Percentiles rank a stretch among this genome's conserved stretches.
Conservation (phyloP, 2,888 invertebrate genomes). For the Drosophila pegasa region DNA sequence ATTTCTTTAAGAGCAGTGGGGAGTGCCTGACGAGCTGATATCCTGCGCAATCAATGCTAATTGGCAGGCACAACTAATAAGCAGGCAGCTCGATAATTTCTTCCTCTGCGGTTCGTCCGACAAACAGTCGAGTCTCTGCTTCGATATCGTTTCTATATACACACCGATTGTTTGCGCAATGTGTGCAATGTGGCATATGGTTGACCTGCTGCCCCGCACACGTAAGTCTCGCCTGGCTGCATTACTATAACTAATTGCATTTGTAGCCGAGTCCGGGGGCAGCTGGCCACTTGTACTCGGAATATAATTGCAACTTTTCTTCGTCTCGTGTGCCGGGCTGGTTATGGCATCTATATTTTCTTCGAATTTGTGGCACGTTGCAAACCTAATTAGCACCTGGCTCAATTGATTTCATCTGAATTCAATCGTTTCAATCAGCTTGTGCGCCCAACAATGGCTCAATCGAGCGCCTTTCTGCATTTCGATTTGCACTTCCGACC, state of each 20-base stretch:
- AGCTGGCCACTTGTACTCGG: background rate
- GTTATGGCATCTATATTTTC: background rate
- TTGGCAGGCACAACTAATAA: too few species aligned
- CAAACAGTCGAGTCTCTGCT: too few species aligned
- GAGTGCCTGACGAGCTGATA: too few species aligned
- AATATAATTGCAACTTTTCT: background rate
- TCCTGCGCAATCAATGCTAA: too few species aligned
- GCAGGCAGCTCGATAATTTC: too few species aligned
- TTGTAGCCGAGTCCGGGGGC: background rate
- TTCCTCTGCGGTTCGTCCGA: too few species aligned
- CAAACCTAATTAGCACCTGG: conserved; percentile 8
- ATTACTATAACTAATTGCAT: conserved; percentile 1
- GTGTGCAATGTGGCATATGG: too few species aligned
- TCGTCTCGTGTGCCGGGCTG: background rate
- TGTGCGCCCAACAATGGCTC: background rate
- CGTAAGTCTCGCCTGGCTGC: background rate
- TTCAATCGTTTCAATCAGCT: conserved; percentile 12
- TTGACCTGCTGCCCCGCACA: background rate
- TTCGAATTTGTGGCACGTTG: conserved; percentile 3
- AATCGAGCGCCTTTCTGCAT: conserved; percentile 1
- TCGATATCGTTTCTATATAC: too few species aligned
- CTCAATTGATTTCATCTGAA: conserved; percentile 4
- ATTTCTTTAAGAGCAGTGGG: too few species aligned
- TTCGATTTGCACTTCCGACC: conserved; percentile 1
- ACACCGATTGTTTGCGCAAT: too few species aligned